Evolutionary conservation across 2,113 vertebrate species (phyloP).

Genomic region (Podiceps cristatus): DNA sequence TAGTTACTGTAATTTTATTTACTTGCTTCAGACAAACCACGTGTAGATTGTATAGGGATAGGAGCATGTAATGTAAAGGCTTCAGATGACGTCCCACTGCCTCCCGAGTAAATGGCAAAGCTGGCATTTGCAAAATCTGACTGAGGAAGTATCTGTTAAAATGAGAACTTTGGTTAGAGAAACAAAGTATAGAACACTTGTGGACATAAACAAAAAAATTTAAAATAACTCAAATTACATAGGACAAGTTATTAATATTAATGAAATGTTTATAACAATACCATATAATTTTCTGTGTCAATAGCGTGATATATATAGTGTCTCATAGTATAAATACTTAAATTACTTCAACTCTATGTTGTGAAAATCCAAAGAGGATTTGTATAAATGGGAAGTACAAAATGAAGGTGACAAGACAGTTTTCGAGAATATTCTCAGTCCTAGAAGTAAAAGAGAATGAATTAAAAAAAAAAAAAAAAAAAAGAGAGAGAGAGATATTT

Average conservation of each 20-base stretch:
- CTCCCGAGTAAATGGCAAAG: neutral
- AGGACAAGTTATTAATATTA: neutral
- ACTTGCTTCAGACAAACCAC: conserved; percentile 55
- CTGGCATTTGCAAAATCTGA: neutral
- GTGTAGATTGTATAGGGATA: neutral
- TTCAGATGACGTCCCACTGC: neutral
- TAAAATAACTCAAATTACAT: neutral
- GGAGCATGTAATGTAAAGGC: neutral
- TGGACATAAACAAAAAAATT: neutral
- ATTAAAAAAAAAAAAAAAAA: neutral
- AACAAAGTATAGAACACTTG: neutral
- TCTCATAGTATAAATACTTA: neutral
- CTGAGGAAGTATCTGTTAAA: conserved; percentile 43
- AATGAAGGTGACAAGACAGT: neutral
- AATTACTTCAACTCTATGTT: neutral
- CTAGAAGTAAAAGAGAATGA: neutral
- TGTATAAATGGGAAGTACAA: neutral
- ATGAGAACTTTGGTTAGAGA: neutral
- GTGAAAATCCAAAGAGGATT: neutral
- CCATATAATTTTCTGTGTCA: neutral
- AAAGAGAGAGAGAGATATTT: conserved; percentile 36
- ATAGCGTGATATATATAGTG: neutral
- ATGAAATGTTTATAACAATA: neutral
- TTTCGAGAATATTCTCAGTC: neutral
- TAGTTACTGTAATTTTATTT: neutral